Conservation (phyloP, 1,140 invertebrate species). For the Eriosoma lanigerum region DNA sequence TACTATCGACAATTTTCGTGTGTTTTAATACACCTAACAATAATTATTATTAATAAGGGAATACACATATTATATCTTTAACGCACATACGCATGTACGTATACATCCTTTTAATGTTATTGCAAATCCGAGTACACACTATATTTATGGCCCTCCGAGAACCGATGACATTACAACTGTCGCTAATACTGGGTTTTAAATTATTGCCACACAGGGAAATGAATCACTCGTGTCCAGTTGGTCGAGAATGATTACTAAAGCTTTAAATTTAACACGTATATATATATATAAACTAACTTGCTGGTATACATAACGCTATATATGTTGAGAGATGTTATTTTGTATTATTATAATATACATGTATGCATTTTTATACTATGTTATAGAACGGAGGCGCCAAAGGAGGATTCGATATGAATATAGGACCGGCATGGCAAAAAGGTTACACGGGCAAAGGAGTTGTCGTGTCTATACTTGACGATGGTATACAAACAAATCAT, state of each 20-base stretch:
- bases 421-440: slow-evolving; percentile 40
- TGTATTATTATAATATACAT: not conserved
- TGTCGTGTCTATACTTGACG: slow-evolving; percentile 41
- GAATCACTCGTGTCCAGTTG: slow-evolving; percentile 47
- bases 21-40: no score
- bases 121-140: slow-evolving; percentile 28
- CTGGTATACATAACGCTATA: not conserved
- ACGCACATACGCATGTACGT: no score
- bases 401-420: slow-evolving; percentile 43
- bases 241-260: slow-evolving; percentile 43
- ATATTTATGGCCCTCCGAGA: slow-evolving; percentile 40
- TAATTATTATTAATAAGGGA: slow-evolving; percentile 30
- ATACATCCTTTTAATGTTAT: slow-evolving; percentile 44
- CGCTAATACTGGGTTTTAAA: slow-evolving; percentile 40
- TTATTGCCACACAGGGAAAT: slow-evolving; percentile 38
- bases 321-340: slow-evolving; percentile 8
- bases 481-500: slow-evolving; percentile 41
- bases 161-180: slow-evolving; percentile 46
- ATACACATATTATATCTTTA: slow-evolving; percentile 14
- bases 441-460: slow-evolving; percentile 41
- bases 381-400: slow-evolving; percentile 37
- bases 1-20: no score
- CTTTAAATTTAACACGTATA: slow-evolving; percentile 3
- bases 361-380: not conserved
- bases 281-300: not conserved